Conservation (phyloP, 1,140 invertebrate genomes). For the Diorhabda sublineata region DNA sequence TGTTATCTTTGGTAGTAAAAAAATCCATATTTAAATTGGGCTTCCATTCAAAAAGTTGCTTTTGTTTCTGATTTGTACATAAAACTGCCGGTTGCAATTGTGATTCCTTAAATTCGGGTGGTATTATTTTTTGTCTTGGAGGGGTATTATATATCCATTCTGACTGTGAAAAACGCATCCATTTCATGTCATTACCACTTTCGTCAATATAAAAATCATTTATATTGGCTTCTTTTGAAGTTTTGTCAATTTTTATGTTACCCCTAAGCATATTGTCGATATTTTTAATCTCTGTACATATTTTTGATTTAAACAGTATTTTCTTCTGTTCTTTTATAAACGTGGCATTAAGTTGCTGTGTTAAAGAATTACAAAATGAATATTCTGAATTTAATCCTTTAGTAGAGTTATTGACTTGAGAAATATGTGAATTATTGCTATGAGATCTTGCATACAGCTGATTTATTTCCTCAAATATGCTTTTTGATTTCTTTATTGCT, state of each 20-base stretch:
- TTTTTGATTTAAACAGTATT: constrained; percentile 4
- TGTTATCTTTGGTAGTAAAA: neutral
- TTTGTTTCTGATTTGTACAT: constrained; percentile 7
- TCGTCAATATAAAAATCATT: neutral
- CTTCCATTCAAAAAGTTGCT: constrained; percentile 16
- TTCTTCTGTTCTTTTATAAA: too few relatives aligned
- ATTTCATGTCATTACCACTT: constrained; percentile 20
- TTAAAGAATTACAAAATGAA: too few relatives aligned
- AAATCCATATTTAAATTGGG: constrained; percentile 13
- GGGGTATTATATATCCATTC: constrained; percentile 29
- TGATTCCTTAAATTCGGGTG: constrained; percentile 10
- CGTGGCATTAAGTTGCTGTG: too few relatives aligned
- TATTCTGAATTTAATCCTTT: too few relatives aligned
- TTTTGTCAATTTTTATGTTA: constrained; percentile 7
- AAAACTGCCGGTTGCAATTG: constrained; percentile 19
- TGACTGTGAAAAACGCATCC: constrained; percentile 13
- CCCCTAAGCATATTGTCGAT: constrained; percentile 21
- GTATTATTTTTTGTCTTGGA: constrained; percentile 15
- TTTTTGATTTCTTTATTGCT: constrained; percentile 22
- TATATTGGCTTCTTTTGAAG: neutral
- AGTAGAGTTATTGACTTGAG: too few relatives aligned
- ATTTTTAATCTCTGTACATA: constrained; percentile 18
- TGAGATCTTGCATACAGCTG: constrained; percentile 11
- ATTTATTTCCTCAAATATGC: constrained; percentile 26
- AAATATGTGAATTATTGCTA: too few relatives aligned